Evolutionary conservation across 2,888 invertebrate genomes (phyloP), one percentile per base, ranked within the genome.

Genomic region (Neocrepidodera transversa): DNA sequence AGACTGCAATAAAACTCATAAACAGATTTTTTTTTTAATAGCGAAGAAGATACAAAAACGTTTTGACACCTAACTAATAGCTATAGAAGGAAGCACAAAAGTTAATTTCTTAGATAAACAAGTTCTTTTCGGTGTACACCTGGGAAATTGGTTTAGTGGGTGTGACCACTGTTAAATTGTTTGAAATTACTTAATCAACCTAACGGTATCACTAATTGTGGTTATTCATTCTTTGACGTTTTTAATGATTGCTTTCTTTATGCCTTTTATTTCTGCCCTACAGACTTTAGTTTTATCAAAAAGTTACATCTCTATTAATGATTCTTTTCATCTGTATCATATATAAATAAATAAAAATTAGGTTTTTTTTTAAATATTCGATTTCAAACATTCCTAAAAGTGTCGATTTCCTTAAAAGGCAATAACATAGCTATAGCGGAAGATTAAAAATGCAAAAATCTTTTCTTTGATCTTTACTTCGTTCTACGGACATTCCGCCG

Each of bases 51-150:
- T 65, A 65, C 50, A 55, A 65, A 53, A 66, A 66, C 68, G 67
- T 70, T 70, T 70, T 70, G 68, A 66, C 69, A 70, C 69, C 69
- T 70, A 63, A 62, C 64, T 63, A 62, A 63, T 53, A 54, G 61
- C 30, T 48, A 61, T 62, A 54, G 28, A 51, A 59, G 57, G 62
- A 59, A 56, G 59, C 52, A 58, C 57, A 56, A 59, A 60, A 53
- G 51, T 57, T 56, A 64, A 64, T 64, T 45, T 45, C 48, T 53
- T 51, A 45, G 50, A 57, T 62, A 64, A 64, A 64, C 61, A 62
- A 28, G 36, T 38, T 50, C 43, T 30, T 26, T 42, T 54, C 36
- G 17, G 23, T 47, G n/a, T 35, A 50, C 50, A 55, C 59, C 54
- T 56, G 60, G 26, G 35, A 38, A 51, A 56, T 51, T 47, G 32